Base-by-base conservation (phyloP, 2,113 vertebrate species). In the Salminus brasiliensis region DNA sequence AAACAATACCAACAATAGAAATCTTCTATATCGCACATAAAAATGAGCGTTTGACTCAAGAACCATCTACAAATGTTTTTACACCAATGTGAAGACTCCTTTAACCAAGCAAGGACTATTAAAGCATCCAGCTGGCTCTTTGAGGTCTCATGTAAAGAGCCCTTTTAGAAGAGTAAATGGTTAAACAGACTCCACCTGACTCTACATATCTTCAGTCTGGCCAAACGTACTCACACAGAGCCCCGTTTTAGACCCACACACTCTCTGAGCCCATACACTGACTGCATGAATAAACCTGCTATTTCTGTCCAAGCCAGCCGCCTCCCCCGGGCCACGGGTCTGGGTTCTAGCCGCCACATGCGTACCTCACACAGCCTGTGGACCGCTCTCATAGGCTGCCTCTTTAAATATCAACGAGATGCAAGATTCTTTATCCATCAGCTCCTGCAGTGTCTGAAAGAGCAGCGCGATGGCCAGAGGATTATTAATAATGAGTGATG, bases 201-300 rank as follows among this genome's bases (percentile, higher is more conserved):
- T n/a, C n/a, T n/a, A n/a, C n/a, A n/a, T n/a, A n/a, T n/a, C n/a
- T n/a, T n/a, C n/a, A n/a, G 36, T 39, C 36, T 5, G 36, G 36
- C 36, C 36, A 39, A 49, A 49, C 5, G 47, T 21, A 49, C n/a
- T 55, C 3, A 55, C n/a, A 55, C 1, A 21, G 47, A 18, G 3
- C 47, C 47, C 1, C 16, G 18, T 18, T 11, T 49, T 21, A 49
- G 15, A 18, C 57, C 49, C 66, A 9, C 23, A 57, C 30, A 69
- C 76, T 49, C 29, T 62, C 49, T 21, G 7, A 72, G 74, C 52
- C 67, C 52, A 49, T 18, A 49, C 12, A 45, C 43, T 21, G 34
- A 16, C 66, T 23, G 23, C 68, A 65, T 77, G 74, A 81, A 81
- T 76, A 72, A 72, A n/a, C 41, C 76, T 77, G 60, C 34, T 34